Conservation (phyloP, 2,888 invertebrate genomes). For the Lepeophtheirus nordmannii region DNA sequence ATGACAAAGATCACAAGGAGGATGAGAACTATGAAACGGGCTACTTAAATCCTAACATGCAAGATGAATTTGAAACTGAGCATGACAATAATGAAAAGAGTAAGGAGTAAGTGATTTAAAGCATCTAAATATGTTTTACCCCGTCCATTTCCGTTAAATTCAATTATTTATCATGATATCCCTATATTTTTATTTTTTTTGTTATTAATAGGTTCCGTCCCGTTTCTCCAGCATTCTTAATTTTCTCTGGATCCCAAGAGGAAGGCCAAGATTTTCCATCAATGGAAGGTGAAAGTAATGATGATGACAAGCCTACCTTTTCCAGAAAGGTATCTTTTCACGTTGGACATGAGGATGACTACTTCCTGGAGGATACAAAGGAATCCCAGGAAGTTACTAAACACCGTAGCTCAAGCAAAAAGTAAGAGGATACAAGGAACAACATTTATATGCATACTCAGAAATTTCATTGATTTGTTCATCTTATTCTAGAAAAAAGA, state of each 20-base stretch:
- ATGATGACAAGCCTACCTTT: background rate
- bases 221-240: constrained; percentile 1
- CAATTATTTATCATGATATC: too few species aligned
- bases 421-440: background rate
- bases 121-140: too few species aligned
- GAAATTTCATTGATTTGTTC: background rate
- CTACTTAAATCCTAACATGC: too few species aligned
- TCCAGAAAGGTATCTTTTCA: background rate
- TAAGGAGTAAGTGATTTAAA: too few species aligned
- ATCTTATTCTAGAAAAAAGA: background rate
- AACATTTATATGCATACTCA: background rate
- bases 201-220: constrained; percentile 1
- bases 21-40: too few species aligned
- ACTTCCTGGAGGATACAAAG: constrained; percentile 1
- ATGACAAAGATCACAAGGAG: too few species aligned
- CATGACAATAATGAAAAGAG: too few species aligned
- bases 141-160: too few species aligned
- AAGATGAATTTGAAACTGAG: too few species aligned
- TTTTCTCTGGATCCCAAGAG: background rate
- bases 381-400: background rate
- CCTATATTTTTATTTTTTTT: background rate
- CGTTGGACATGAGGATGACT: constrained; percentile 1
- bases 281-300: background rate
- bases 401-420: constrained; percentile 1
- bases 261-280: background rate